These are phyloP conservation scores for Tiliqua scincoides DNA, from an alignment of 2,113 vertebrate species.

Conservation along the genomic window DNA sequence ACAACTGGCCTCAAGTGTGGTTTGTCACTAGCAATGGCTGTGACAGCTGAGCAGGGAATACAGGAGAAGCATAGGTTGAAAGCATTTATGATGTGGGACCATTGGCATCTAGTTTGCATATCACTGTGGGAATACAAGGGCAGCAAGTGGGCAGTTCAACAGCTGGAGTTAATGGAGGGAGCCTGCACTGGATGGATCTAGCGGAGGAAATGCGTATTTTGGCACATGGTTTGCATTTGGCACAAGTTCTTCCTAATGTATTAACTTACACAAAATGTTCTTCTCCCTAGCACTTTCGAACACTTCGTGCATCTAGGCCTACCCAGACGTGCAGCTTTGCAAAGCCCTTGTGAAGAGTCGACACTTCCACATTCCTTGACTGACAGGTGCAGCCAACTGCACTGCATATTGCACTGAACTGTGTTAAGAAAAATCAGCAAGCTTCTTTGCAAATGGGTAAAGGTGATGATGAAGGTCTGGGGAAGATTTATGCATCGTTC, in stretches of 20 bases:
- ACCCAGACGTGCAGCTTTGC: neutral
- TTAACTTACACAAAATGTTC: constrained; percentile 19
- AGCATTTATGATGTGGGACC: constrained; percentile 50
- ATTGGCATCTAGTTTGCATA: constrained; percentile 65
- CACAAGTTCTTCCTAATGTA: constrained; percentile 21
- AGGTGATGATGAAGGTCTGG: neutral
- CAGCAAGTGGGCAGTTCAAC: constrained; percentile 55
- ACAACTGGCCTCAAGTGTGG: constrained; percentile 13
- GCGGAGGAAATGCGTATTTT: constrained; percentile 43
- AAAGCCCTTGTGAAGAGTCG: neutral
- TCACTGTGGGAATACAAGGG: constrained; percentile 62
- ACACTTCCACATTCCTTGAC: constrained; percentile 10
- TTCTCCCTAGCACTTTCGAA: neutral
- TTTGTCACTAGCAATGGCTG: neutral
- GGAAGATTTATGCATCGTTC: neutral
- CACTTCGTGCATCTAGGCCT: neutral
- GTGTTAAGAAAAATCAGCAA: neutral
- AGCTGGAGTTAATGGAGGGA: constrained; percentile 59
- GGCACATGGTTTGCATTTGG: constrained; percentile 29
- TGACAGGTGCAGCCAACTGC: rapidly evolving
- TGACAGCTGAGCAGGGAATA: constrained; percentile 68
- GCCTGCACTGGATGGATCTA: constrained; percentile 18
- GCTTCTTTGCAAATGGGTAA: neutral
- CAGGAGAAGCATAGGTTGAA: constrained; percentile 37
- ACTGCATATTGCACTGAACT: neutral